Evolutionary conservation across 2,113 vertebrate species (phyloP).

Genomic region (Neomonachus schauinslandi): DNA sequence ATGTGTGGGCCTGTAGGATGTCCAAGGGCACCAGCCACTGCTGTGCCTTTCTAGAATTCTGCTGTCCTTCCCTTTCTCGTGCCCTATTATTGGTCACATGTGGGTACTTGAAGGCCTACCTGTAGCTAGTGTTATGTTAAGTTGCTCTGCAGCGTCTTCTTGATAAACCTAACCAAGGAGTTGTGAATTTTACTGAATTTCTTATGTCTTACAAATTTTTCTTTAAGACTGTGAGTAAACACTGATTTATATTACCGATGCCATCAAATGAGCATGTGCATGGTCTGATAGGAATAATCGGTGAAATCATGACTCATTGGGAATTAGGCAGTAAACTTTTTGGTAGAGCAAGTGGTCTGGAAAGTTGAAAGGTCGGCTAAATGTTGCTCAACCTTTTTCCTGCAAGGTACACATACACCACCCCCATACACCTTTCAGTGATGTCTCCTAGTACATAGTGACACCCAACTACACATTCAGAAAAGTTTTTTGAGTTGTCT

Average conservation of each 20-base stretch:
- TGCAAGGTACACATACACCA: neutral
- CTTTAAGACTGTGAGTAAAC: neutral
- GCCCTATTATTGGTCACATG: neutral
- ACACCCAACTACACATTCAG: neutral
- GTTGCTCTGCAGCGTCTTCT: neutral
- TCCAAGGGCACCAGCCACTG: neutral
- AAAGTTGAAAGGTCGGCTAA: neutral
- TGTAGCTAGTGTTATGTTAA: neutral
- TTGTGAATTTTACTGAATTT: conserved; percentile 36
- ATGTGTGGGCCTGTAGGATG: neutral
- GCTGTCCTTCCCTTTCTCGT: neutral
- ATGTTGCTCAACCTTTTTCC: neutral
- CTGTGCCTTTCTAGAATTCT: neutral
- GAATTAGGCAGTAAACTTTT: neutral
- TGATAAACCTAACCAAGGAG: neutral
- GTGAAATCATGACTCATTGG: neutral
- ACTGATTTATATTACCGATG: neutral
- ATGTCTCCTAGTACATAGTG: neutral
- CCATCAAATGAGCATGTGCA: neutral
- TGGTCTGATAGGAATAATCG: neutral
- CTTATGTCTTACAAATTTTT: neutral
- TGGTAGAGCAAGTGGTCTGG: neutral
- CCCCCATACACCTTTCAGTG: neutral
- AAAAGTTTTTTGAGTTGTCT: neutral
- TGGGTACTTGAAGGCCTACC: neutral